Evolutionary conservation across 2,113 vertebrate genomes (phyloP).

Genomic region (Silurus asotus): DNA sequence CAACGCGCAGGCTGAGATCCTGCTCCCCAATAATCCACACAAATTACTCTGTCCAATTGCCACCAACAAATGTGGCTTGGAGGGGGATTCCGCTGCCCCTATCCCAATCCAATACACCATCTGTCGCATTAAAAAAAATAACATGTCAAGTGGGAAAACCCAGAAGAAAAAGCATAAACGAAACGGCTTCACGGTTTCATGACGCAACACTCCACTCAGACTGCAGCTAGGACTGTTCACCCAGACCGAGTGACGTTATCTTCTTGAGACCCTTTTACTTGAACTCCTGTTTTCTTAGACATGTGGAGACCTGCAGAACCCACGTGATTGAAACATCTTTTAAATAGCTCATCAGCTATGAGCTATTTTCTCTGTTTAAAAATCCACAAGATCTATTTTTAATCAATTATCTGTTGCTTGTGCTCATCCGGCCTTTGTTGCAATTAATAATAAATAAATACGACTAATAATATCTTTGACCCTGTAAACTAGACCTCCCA

Average conservation of each 20-base stretch:
- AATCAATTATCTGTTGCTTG: too few species aligned
- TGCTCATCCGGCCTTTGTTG: too few species aligned
- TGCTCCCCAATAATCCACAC: background rate
- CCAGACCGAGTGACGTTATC: background rate
- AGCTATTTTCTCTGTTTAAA: too few species aligned
- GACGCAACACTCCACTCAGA: background rate
- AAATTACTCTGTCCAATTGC: background rate
- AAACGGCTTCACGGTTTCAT: background rate
- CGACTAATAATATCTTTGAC: background rate
- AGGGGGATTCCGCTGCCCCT: constrained; percentile 23
- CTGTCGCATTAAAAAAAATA: constrained; percentile 30
- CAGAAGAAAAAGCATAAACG: constrained; percentile 14
- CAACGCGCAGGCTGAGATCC: background rate
- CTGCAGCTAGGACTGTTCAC: background rate
- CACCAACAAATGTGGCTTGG: background rate
- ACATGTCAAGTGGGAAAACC: constrained; percentile 48
- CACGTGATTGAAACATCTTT: background rate
- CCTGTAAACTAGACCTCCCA: background rate
- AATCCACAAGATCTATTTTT: too few species aligned
- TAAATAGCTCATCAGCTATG: background rate
- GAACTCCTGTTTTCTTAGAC: background rate
- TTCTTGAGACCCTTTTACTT: background rate
- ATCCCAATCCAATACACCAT: constrained; percentile 22
- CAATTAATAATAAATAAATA: background rate
- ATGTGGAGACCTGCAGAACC: background rate